Percentiles rank a stretch among this genome's conserved stretches.
Conservation (phyloP, 2,797 vertebrate genomes). For the Salmo trutta region DNA sequence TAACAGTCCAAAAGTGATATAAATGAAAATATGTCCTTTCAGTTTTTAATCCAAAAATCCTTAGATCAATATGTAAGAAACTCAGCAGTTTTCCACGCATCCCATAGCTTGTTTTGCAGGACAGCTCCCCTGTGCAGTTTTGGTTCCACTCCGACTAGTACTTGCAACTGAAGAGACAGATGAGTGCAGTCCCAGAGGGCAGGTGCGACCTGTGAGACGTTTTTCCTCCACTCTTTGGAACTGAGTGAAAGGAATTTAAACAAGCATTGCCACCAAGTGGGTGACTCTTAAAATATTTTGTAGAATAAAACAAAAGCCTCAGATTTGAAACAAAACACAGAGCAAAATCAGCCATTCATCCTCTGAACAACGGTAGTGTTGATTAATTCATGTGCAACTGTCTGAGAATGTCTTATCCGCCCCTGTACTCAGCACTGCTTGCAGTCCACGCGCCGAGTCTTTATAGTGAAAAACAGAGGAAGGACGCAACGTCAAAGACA, state of each 20-base stretch:
- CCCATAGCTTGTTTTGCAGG: slow-evolving; percentile 54
- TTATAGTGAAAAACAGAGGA: slow-evolving; percentile 66
- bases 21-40: not conserved
- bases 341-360: not conserved
- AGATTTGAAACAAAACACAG: not conserved
- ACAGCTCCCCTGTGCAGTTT: slow-evolving; percentile 55
- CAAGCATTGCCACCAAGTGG: slow-evolving; percentile 10
- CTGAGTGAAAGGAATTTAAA: slow-evolving; percentile 16
- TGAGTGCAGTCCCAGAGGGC: slow-evolving; percentile 45
- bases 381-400: not conserved
- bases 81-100: slow-evolving; percentile 22
- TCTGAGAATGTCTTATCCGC: slow-evolving; percentile 22
- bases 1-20: not conserved
- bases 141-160: slow-evolving; percentile 24
- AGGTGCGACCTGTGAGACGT: slow-evolving; percentile 75
- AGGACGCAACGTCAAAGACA: slow-evolving; percentile 73
- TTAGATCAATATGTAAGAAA: slow-evolving; percentile 43
- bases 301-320: not conserved
- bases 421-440: slow-evolving; percentile 41
- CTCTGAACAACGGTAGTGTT: not conserved
- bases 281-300: not conserved
- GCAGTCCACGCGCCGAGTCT: slow-evolving; percentile 54
- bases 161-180: slow-evolving; percentile 35
- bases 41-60: slow-evolving; percentile 25
- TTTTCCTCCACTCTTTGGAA: slow-evolving; percentile 15